Base-by-base conservation (phyloP, 1,140 invertebrate genomes). In the Psilanteris sp. region DNA sequence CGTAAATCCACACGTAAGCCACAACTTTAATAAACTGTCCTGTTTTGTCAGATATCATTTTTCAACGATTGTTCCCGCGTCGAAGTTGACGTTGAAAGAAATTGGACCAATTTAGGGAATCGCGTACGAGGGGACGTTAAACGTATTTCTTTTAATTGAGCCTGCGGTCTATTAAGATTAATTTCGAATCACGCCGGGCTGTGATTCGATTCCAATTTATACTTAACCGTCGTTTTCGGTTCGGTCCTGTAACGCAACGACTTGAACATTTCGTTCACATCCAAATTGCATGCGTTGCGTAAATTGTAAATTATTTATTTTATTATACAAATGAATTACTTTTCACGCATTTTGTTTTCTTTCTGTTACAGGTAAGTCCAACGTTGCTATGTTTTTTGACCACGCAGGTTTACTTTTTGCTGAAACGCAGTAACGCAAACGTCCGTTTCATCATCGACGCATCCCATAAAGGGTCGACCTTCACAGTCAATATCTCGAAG, bases 291-390 rank as follows among this genome's bases (percentile, higher is more conserved):
- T 20, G 18, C 29, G 9, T 8, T 10, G 29, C 29, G n/a, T n/a
- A n/a, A n/a, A n/a, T n/a, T n/a, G n/a, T n/a, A n/a, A n/a, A n/a
- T n/a, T n/a, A n/a, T n/a, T n/a, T n/a, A n/a, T n/a, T n/a, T n/a
- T n/a, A 31, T 31, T 31, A n/a, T 4, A 31, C 1, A 9, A 31
- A 32, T 32, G 13, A 20, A 20, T 20, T 20, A 6, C 6, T 3
- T 46, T 24, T 43, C 34, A 44, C 24, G 4, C 9, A 31, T 10
- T 26, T 24, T 41, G 2, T 50, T 43, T 46, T 54, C 26, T 59
- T 61, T 78, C 31, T 78, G 64, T 78, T 78, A 55, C 29, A 78
- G 76, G 76, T 78, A 61, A 74, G 74, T 71, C 22, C 10, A 20
- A 3, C n/a, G n/a, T n/a, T n/a, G n/a, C n/a, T n/a, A n/a, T n/a